Base-by-base conservation (phyloP, 2,888 invertebrate species). In the Melangyna quadrimaculata region DNA sequence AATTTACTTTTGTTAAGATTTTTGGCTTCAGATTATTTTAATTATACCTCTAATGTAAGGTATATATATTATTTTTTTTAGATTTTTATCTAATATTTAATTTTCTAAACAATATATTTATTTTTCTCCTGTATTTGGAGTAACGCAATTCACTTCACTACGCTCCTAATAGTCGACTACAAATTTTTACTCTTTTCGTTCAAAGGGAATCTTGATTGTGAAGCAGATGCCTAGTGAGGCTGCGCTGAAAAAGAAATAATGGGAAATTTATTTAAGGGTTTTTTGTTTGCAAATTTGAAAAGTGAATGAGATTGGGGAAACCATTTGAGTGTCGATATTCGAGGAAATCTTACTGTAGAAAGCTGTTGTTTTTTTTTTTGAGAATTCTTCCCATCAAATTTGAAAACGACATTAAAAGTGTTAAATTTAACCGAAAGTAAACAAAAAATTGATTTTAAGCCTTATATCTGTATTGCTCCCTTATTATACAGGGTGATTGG, bases 101-200 rank as follows among this genome's bases (percentile, higher is more conserved):
- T 57, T 57, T 65, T 73, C 9, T 37, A 63, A 27, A 43, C 17
- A 45, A 24, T 53, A 55, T 43, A 35, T 35, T 14, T 70, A 78
- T 55, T 48, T 67, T 24, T 24, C 51, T 75, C 63, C 6, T 45
- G 17, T 19, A 19, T 69, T 69, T 71, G 83, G 51, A 75, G 80
- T 55, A 80, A 80, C 80, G 71, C 80, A 59, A 59, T 72, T 84
- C 75, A 72, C 67, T 59, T 75, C 84, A 55, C 80, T 84, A 32
- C 80, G 69, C 80, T 84, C 84, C 84, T 80, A 80, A 84, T 84
- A 53, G 72, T 80, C 67, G 80, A 80, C 84, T 84, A 80, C 83
- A 57, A 35, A 22, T 55, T 59, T 70, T 24, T 37, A 65, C 73
- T 57, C 73, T 65, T 67, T 67, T n/a, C 4, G 35, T 45, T 45